phyloP scores from a whole-genome alignment of 2,888 invertebrate genomes.

The Lampropteryx suffumata region DNA sequence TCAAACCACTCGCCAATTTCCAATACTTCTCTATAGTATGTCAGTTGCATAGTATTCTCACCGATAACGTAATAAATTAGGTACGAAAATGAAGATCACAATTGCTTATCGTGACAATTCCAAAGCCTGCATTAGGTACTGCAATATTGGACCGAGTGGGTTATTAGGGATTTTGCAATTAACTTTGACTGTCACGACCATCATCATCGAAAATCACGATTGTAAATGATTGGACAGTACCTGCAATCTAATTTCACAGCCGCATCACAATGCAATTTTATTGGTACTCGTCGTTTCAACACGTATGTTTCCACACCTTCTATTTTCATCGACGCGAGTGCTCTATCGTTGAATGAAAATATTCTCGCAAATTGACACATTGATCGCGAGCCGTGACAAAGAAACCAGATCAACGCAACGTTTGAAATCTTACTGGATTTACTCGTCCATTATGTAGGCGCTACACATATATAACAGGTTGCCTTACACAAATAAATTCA shows the following conservation, averaged over 20 bases:
- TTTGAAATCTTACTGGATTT: constrained; percentile 6
- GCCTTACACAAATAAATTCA: too few species aligned
- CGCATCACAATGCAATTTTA: constrained; percentile 71
- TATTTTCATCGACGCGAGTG: constrained; percentile 54
- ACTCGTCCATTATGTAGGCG: too few species aligned
- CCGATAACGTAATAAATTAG: too few species aligned
- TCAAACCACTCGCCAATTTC: too few species aligned
- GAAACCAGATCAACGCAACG: constrained; percentile 13
- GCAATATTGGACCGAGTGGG: constrained; percentile 5
- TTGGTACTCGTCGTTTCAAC: constrained; percentile 59
- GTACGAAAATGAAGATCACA: constrained; percentile 2
- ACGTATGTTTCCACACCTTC: constrained; percentile 49
- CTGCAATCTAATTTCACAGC: constrained; percentile 71
- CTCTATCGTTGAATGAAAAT: constrained; percentile 54
- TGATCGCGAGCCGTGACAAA: constrained; percentile 37
- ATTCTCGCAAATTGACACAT: constrained; percentile 44
- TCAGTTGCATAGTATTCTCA: too few species aligned
- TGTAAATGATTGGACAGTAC: constrained; percentile 65
- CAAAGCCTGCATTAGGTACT: neutral
- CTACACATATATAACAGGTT: too few species aligned
- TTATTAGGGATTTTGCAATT: constrained; percentile 27
- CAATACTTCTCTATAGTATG: too few species aligned
- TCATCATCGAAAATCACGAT: constrained; percentile 70
- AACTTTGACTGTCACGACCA: constrained; percentile 57
- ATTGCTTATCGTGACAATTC: constrained; percentile 9